Base-by-base conservation (phyloP, 1,140 invertebrate species). In the Zophobas atratus region DNA sequence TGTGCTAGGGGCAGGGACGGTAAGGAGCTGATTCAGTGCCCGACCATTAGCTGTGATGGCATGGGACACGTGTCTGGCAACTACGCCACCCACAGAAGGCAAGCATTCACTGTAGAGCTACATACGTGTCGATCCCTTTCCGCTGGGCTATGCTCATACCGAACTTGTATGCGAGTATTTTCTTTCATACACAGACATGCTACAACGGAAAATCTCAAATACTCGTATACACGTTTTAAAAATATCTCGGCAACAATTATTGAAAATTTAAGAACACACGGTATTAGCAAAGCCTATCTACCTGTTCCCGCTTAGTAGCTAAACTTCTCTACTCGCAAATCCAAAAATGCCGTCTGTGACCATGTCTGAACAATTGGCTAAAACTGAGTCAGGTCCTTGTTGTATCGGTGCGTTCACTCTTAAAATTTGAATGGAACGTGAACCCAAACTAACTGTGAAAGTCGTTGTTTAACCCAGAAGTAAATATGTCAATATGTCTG, bases 41-140 rank as follows among this genome's bases (percentile, higher is more conserved):
- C 93, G 75, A 93, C 91, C 76, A 90, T 91, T 79, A 91, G 90
- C 82, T 94, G 93, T 88, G 92, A 94, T 88, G 93, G 93, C 36
- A 93, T 93, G 49, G 95, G 95, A 77, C 95, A 96, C 87, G 91
- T 95, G 38, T 95, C 94, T 32, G 94, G 94, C 79, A 95, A 95
- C 88, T 96, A 95, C 87, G 92, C 94, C 39, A 95, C 94, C 49
- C 95, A 96, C 86, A 88, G 89, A 88, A 90, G 89, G 89, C 89
- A 89, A 89, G 89, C 87, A 81, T 74, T 71, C 76, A 67, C 43
- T 72, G 67, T 78, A 79, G 70, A 48, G 43, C 70, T 79, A 57
- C 20, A 20, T 20, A 20, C 57, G 71, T 75, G 73, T 78, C 67
- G 39, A 63, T 51, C 63, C 57, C 46, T 56, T 55, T 63, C 32